phyloP scores from a whole-genome alignment of 1,140 invertebrate species.

The Marisa cornuarietis region DNA sequence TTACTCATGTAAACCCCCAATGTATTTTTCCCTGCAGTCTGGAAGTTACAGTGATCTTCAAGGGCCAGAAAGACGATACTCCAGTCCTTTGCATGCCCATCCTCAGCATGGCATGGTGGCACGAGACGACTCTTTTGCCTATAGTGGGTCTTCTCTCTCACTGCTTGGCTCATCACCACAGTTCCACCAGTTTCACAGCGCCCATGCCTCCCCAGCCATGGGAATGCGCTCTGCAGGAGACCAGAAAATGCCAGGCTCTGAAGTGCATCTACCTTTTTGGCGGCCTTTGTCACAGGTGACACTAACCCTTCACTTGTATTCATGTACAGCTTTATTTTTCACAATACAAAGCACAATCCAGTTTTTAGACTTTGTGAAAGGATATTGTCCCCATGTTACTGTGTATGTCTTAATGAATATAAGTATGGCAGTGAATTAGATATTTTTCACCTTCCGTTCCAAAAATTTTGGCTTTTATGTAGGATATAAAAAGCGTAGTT shows the following conservation, averaged over 20 bases:
- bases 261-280: neutral
- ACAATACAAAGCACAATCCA: too few relatives aligned
- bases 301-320: neutral
- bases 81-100: constrained; percentile 37
- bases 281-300: constrained; percentile 20
- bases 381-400: neutral
- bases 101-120: constrained; percentile 29
- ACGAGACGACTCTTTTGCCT: constrained; percentile 37
- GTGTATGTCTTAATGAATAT: neutral
- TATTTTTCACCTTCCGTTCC: neutral
- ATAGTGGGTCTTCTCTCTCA: neutral
- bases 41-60: constrained; percentile 44
- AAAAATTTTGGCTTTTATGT: neutral
- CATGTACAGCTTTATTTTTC: neutral
- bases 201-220: constrained; percentile 30
- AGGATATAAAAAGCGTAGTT: neutral
- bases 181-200: constrained; percentile 24
- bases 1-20: neutral
- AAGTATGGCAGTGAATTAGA: neutral
- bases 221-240: constrained; percentile 7
- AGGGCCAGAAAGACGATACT: constrained; percentile 44
- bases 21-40: constrained; percentile 29
- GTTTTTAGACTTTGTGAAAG: too few relatives aligned
- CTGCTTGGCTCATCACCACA: constrained; percentile 1
- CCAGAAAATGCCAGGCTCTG: too few relatives aligned